Evolutionary conservation across 2,797 vertebrate species (phyloP).

Genomic region (Thamnophis elegans): DNA sequence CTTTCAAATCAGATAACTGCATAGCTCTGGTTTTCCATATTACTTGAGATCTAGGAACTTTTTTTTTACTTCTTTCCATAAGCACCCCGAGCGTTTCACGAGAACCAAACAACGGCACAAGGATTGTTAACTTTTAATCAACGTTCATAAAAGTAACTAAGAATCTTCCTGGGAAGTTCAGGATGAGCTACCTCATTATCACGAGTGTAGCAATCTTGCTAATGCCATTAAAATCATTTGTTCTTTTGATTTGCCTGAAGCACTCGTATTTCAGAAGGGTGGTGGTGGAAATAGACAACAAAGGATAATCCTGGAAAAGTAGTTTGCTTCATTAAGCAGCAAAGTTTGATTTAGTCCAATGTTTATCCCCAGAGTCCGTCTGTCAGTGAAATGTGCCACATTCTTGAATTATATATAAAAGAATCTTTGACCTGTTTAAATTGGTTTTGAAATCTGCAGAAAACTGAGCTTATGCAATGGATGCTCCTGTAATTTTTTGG

Average conservation of each 20-base stretch:
- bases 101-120: slow-evolving; percentile 52
- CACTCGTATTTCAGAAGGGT: slow-evolving; percentile 28
- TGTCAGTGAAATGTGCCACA: slow-evolving; percentile 6
- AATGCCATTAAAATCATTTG: slow-evolving; percentile 24
- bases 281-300: slow-evolving; percentile 30
- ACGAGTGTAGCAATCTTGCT: neutral
- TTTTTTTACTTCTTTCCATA: slow-evolving; percentile 37
- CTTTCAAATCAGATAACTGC: neutral
- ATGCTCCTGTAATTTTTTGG: neutral
- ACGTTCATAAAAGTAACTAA: slow-evolving; percentile 13
- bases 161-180: slow-evolving; percentile 29
- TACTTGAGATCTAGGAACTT: slow-evolving; percentile 40
- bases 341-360: slow-evolving; percentile 33
- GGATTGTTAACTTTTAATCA: slow-evolving; percentile 50
- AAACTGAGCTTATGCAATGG: fast-evolving
- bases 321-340: slow-evolving; percentile 39
- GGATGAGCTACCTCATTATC: slow-evolving; percentile 21
- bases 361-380: slow-evolving; percentile 18
- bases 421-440: slow-evolving; percentile 4
- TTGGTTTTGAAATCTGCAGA: slow-evolving; percentile 21
- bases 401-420: slow-evolving; percentile 36
- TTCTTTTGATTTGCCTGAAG: slow-evolving; percentile 32
- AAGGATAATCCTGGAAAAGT: slow-evolving; percentile 20
- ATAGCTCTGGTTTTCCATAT: slow-evolving; percentile 12
- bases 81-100: slow-evolving; percentile 40